These are phyloP conservation scores for Cladorhizidae sp. DNA, from an alignment of 37 sponge, comb jelly and placozoan genomes.

Conservation along the genomic window DNA sequence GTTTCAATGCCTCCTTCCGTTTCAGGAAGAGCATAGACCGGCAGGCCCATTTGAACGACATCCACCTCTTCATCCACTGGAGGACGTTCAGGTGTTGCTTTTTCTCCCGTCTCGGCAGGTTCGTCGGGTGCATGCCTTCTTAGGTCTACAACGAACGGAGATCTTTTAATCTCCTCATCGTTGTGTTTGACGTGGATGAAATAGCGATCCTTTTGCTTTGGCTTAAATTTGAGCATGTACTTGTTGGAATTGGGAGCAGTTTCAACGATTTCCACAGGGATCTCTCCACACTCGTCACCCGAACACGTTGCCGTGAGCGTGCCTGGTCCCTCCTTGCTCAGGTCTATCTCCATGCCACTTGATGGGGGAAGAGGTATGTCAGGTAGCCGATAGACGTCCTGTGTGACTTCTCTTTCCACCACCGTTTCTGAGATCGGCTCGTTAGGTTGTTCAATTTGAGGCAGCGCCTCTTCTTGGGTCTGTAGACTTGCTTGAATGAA, in stretches of 20 bases:
- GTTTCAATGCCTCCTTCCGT: neutral
- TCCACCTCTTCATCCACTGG: neutral
- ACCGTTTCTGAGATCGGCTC: neutral
- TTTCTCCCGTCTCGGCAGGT: neutral
- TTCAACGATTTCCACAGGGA: constrained; percentile 22
- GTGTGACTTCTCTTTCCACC: neutral
- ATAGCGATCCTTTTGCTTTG: constrained; percentile 34
- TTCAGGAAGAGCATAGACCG: too few relatives aligned
- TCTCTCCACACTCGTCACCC: constrained; percentile 37
- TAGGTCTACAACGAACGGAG: constrained; percentile 48
- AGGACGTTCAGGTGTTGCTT: neutral
- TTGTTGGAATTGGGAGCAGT: neutral
- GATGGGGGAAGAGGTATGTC: neutral
- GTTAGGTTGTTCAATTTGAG: neutral
- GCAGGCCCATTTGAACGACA: neutral
- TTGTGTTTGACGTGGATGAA: constrained; percentile 20
- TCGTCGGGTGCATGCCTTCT: neutral
- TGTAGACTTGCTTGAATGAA: too few relatives aligned
- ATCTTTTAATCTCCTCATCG: constrained; percentile 37
- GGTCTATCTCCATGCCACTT: neutral
- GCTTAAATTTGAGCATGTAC: constrained; percentile 24
- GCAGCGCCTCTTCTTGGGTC: neutral
- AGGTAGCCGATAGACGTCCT: neutral
- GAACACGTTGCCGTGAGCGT: constrained; percentile 43
- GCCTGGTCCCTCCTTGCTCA: constrained; percentile 23